Base-by-base conservation (phyloP, 2,797 vertebrate species). In the Gephyroberyx darwinii region DNA sequence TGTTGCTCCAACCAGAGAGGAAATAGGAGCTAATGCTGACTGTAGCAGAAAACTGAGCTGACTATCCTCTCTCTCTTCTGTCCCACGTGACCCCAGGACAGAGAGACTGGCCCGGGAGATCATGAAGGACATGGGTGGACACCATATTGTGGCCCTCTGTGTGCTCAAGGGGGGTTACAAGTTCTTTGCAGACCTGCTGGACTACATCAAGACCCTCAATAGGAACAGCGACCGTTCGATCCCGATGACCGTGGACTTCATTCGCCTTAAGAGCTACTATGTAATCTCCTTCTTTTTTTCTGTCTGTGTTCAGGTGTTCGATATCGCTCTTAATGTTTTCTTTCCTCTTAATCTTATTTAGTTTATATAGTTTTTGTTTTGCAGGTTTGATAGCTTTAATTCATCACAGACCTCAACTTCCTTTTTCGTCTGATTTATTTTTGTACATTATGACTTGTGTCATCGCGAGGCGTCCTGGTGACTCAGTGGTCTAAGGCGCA, bases 191-290 rank as follows among this genome's bases (percentile, higher is more conserved):
- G 97, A 99, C 87, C 93, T 99, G 66, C 93, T 99, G 83, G 98
- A 99, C 93, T 99, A 97, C 88, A 99, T 99, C 92, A 99, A 99
- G 93, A 96, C 96, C 57, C 92, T 99, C 86, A 99, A 99, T 91
- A 94, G 97, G 83, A 99, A 99, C 93, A 98, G 96, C 43, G 97
- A 99, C 87, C 96, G 93, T 62, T 99, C 98, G 48, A 99, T 99
- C 88, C 98, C 98, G 12, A 98, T 99, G 98, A 99, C 98, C 0
- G 98, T 99, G 31, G 98, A 99, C 93, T 99, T 99, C 91, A 99
- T 99, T 77, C 95, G 98, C 74, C 93, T 99, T 85, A 99, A 99
- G 94, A 99, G 98, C 93, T 99, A 99, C 70, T 99, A 94, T 86
- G 98, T 99, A 96, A 89, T 67, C 20, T 51, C 12, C 5, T 20